Conservation (phyloP, 2,888 invertebrate species). For the Yponomeuta sedellus region DNA sequence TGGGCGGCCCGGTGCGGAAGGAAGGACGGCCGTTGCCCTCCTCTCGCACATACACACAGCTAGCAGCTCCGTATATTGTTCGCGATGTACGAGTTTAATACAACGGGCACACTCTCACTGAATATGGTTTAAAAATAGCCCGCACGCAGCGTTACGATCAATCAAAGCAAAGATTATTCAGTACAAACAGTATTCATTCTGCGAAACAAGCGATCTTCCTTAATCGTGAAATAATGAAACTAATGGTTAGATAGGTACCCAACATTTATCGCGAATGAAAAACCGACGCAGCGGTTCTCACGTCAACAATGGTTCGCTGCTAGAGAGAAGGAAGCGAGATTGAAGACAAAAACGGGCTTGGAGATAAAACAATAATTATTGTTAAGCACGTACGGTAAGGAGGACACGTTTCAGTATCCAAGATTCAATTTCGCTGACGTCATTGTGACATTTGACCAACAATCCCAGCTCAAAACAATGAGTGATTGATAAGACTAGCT, state of each 20-base stretch:
- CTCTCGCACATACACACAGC: not conserved
- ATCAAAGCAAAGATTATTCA: not conserved
- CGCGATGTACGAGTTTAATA: not conserved
- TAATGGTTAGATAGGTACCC: not conserved
- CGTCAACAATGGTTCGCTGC: conserved; percentile 11
- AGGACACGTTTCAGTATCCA: conserved; percentile 18
- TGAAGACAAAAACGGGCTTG: conserved; percentile 12
- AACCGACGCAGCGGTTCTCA: conserved; percentile 13
- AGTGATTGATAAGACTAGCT: not conserved
- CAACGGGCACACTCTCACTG: conserved; percentile 8
- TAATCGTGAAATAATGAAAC: not conserved
- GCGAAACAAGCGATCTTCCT: not conserved
- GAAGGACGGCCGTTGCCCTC: conserved; percentile 61
- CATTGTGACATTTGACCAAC: not conserved
- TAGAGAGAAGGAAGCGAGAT: conserved; percentile 13
- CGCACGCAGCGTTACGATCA: not conserved
- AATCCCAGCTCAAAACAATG: not conserved
- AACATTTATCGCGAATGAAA: conserved; percentile 3
- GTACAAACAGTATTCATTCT: not conserved
- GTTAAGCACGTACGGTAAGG: conserved; percentile 18
- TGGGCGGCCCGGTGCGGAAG: conserved; percentile 34
- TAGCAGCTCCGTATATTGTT: not conserved
- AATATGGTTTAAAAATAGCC: conserved; percentile 1
- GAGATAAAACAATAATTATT: conserved; percentile 14
- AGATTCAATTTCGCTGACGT: conserved; percentile 15